phyloP scores from a whole-genome alignment of 2,888 invertebrate species.

The Rotaria magnacalcarata region DNA sequence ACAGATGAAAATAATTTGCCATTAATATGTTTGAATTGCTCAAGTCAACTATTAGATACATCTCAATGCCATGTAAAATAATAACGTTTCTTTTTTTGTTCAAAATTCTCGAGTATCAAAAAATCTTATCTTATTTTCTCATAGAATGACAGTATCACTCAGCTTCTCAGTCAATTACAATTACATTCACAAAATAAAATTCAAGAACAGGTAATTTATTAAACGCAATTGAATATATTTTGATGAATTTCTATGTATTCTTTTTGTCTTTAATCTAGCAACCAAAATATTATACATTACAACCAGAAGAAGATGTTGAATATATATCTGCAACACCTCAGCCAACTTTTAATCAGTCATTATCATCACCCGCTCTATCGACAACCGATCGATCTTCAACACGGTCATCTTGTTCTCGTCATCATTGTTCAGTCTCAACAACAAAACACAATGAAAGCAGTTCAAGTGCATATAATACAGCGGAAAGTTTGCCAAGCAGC shows the following conservation, averaged over 20 bases:
- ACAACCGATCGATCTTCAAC: conserved; percentile 23
- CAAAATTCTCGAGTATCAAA: neutral
- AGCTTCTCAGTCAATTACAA: neutral
- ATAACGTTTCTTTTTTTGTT: neutral
- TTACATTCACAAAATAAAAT: neutral
- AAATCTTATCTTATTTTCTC: neutral
- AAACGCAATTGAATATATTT: neutral
- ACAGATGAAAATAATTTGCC: neutral
- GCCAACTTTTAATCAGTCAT: neutral
- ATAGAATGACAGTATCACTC: neutral
- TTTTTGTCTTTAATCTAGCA: neutral
- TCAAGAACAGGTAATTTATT: neutral
- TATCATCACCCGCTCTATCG: neutral
- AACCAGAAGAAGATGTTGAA: neutral
- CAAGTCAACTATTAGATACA: neutral
- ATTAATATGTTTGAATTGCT: neutral
- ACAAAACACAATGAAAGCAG: conserved; percentile 27
- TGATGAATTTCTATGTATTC: no score
- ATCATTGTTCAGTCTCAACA: neutral
- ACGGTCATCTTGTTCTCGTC: conserved; percentile 5
- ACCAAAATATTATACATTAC: conserved; percentile 21
- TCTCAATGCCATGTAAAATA: neutral
- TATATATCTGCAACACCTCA: neutral
- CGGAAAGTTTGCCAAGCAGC: conserved; percentile 31
- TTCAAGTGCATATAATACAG: conserved; percentile 37